Conservation (phyloP, 2,888 invertebrate species). For the Sinhomidia bicolor region DNA sequence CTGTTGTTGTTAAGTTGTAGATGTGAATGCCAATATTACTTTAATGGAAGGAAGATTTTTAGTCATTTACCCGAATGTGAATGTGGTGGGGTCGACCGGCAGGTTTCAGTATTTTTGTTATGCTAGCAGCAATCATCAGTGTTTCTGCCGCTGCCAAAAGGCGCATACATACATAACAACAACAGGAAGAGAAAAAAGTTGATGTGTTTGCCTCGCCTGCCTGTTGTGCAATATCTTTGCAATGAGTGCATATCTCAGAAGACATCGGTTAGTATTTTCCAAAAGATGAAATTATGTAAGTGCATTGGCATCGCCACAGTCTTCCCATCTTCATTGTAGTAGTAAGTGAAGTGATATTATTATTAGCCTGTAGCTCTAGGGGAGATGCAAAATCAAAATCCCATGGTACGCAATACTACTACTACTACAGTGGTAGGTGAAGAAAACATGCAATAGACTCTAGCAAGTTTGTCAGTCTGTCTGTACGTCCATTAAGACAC, state of each 20-base stretch:
- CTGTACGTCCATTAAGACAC: no score
- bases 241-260: neutral
- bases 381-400: neutral
- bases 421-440: neutral
- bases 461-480: no score
- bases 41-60: conserved; percentile 3
- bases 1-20: neutral
- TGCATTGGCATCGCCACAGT: conserved; percentile 33
- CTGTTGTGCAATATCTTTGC: neutral
- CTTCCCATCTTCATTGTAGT: neutral
- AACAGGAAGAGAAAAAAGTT: neutral
- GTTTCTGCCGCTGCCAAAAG: neutral
- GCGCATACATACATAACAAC: neutral
- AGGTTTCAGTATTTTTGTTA: conserved; percentile 30
- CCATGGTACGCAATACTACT: neutral
- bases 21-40: conserved; percentile 33
- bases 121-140: neutral
- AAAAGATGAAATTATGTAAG: conserved; percentile 16
- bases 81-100: conserved; percentile 23
- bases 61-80: neutral
- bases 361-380: neutral
- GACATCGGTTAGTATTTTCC: neutral
- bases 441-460: neutral
- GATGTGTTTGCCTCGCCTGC: neutral
- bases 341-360: neutral